These are phyloP conservation scores for Cossypha caffra DNA, from an alignment of 2,797 vertebrate genomes.

Conservation along the genomic window DNA sequence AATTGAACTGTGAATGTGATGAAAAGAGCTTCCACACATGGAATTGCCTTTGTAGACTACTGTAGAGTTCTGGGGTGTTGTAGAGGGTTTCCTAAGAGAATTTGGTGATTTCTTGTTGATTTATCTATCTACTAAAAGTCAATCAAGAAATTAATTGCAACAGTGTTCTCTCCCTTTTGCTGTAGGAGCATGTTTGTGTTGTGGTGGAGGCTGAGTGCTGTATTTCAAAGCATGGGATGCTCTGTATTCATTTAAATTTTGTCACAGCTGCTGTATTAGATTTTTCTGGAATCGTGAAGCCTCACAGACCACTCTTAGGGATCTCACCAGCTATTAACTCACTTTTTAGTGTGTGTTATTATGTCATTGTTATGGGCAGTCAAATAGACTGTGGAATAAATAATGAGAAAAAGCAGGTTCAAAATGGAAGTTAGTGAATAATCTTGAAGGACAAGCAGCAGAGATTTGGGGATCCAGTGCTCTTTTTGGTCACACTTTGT, in stretches of 20 bases:
- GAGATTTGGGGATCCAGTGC: not conserved
- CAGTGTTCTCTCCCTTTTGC: not conserved
- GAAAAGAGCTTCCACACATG: not conserved
- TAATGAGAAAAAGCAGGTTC: not conserved
- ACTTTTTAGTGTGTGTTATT: not conserved
- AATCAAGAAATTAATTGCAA: not conserved
- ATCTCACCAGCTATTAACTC: not conserved
- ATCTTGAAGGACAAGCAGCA: not conserved
- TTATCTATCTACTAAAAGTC: not conserved
- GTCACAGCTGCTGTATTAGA: not conserved
- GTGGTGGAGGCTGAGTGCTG: not conserved
- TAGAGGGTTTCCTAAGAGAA: not conserved
- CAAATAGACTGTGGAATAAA: not conserved
- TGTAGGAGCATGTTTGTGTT: not conserved
- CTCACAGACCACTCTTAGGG: not conserved
- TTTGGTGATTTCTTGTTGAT: not conserved
- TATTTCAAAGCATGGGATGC: not conserved
- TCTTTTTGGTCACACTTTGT: not conserved
- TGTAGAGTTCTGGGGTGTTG: not conserved
- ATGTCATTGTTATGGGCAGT: not conserved
- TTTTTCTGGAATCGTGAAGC: not conserved
- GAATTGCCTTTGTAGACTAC: not conserved
- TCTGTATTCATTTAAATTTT: not conserved
- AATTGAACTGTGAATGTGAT: not conserved
- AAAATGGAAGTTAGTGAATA: not conserved